Base-by-base conservation (phyloP, 2,888 invertebrate species). In the Caenorhabditis virilis region DNA sequence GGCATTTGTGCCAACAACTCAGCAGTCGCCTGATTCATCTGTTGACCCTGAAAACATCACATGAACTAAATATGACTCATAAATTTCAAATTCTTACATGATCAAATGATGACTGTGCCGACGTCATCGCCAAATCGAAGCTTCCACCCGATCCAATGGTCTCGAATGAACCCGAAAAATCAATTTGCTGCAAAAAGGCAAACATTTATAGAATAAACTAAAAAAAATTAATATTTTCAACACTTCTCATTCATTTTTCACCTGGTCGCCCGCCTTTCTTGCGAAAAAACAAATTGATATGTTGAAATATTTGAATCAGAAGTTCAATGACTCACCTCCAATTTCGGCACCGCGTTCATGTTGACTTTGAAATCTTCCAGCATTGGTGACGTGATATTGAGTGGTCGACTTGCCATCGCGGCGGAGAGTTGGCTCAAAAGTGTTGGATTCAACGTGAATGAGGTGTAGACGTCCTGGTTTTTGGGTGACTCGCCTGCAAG, bases 1-100 rank as follows among this genome's bases (percentile, higher is more conserved):
- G 73, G 73, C 69, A 73, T 70, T 30, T 63, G 48, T 3, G 65
- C 59, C 33, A 69, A 23, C 20, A 57, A 9, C 25, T 68, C 63
- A 2, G 60, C 45, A 2, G 57, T 52, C 7, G 57, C 58, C 25
- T 42, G 51, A n/a, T n/a, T 45, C 16, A 52, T 38, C 2, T n/a
- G 9, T 33, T 33, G 35, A n/a, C 50, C 33, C 50, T 61, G 59
- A 15, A 51, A 50, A 9, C n/a, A n/a, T n/a, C n/a, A n/a, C n/a
- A n/a, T 30, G 30, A 30, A 13, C 30, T 6, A 30, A 30, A 30
- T 30, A 9, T 30, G 7, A 9, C 13, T 30, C n/a, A n/a, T n/a
- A n/a, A n/a, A n/a, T n/a, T n/a, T n/a, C n/a, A n/a, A n/a, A n/a
- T n/a, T n/a, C 46, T 39, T n/a, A 54, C 53, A 16, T 60, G 56